Evolutionary conservation across 2,888 invertebrate genomes (phyloP), one percentile per base, ranked within the genome.

Genomic region (Stenodera caucasica): DNA sequence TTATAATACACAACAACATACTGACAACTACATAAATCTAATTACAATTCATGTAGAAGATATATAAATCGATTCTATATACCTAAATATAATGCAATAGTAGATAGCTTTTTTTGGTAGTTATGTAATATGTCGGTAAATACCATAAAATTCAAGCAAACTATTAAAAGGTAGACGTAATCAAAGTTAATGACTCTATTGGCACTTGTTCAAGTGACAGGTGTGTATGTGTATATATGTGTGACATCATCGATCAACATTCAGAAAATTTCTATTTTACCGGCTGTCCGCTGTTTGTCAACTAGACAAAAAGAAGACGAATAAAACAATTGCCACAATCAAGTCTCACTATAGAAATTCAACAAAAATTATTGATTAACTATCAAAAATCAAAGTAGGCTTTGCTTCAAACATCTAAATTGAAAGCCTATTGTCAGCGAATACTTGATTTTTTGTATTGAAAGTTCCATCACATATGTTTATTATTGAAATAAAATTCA

Each of bases 1-100:
- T 67, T 70, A 72, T 68, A 71, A 69, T 71, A 65, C 69, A 65
- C 57, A 37, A 52, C 66, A 63, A n/a, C n/a, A n/a, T 59, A 67
- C 62, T 69, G 70, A 69, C 69, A 69, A 69, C 66, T 69, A 68
- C 67, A 71, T 68, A 70, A 69, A 68, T 69, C 56, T 60, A 60
- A 60, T 56, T 56, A 53, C 37, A 52, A 55, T 60, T 53, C 55
- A 55, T 45, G 18, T 18, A 45, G 3, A 45, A 12, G 9, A 15
- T 15, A 37, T 35, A 35, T 4, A 14, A 6, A 35, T 14, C n/a
- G 9, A 15, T 37, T n/a, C n/a, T n/a, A 37, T 15, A 14, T 40
- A 18, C 4, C 15, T 40, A 40, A 9, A 18, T 40, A 40, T 18
- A 40, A 9, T 40, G 11, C 15, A 40, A 40, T 40, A 15, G 18